Conservation (phyloP, 2,113 vertebrate species). For the Tyrannus savana region DNA sequence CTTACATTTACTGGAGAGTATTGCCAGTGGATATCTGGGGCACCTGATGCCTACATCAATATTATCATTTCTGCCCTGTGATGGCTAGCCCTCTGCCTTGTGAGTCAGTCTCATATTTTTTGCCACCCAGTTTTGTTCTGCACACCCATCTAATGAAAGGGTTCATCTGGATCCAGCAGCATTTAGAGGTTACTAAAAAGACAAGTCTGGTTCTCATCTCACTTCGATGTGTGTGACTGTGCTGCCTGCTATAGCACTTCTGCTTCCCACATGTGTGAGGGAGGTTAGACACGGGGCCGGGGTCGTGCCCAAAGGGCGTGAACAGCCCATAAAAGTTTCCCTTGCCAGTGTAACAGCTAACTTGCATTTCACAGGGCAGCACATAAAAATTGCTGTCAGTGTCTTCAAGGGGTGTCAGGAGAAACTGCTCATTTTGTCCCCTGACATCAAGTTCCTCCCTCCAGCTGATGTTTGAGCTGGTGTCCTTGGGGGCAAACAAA, state of each 20-base stretch:
- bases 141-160: background rate
- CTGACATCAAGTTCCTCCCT: background rate
- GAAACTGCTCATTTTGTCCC: background rate
- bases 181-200: conserved; percentile 9
- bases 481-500: background rate
- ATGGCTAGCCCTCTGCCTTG: background rate
- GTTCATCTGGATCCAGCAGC: background rate
- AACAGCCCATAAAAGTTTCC: background rate
- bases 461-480: background rate
- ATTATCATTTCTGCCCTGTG: background rate
- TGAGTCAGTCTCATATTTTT: rapidly evolving
- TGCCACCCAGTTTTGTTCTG: background rate
- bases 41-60: background rate
- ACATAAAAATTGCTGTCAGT: background rate
- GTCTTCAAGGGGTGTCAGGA: background rate
- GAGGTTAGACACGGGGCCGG: background rate
- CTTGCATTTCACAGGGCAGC: background rate
- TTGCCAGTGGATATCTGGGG: background rate
- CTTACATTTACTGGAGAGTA: background rate
- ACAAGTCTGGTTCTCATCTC: background rate
- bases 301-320: background rate
- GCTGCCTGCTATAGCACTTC: background rate
- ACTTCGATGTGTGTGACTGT: background rate
- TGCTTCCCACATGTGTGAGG: background rate
- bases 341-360: background rate